These are phyloP conservation scores for Scopus umbretta DNA, from an alignment of 2,113 vertebrate genomes.

Conservation along the genomic window DNA sequence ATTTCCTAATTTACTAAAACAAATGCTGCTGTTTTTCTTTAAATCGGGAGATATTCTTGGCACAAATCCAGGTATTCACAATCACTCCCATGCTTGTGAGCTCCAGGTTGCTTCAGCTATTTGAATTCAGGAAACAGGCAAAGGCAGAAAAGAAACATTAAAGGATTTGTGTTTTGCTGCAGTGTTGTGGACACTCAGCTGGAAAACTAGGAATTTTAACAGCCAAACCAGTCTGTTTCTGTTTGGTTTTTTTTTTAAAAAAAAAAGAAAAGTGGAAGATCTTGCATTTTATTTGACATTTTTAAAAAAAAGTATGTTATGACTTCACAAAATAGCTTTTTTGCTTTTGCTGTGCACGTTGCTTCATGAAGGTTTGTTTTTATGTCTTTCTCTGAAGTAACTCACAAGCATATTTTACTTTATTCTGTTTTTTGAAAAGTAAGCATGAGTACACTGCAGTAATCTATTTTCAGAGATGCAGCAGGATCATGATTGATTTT, in stretches of 20 bases:
- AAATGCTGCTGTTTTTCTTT: constrained; percentile 52
- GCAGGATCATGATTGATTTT: constrained; percentile 5
- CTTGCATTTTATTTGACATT: neutral
- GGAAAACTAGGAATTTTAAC: constrained; percentile 38
- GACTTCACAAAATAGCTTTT: neutral
- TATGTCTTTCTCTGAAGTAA: neutral
- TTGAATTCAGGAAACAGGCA: constrained; percentile 60
- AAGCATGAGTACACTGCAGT: neutral
- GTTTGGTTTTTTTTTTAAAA: too few relatives aligned
- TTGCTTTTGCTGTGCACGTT: neutral
- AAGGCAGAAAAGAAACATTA: constrained; percentile 52
- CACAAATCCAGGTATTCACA: constrained; percentile 23
- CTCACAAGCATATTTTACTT: constrained; percentile 11
- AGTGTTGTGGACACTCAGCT: constrained; percentile 2
- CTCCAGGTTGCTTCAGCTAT: constrained; percentile 30
- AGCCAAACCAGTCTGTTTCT: constrained; percentile 27
- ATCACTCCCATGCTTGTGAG: constrained; percentile 40
- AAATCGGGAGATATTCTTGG: constrained; percentile 33
- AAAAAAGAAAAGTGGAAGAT: neutral
- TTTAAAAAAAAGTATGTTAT: neutral
- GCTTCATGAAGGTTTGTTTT: neutral
- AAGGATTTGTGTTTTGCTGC: constrained; percentile 54
- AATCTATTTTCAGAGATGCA: constrained; percentile 23
- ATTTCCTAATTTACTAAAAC: constrained; percentile 30
- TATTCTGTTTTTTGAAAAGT: constrained; percentile 31